Percentiles rank a stretch among this genome's conserved stretches.
phyloP scores from a whole-genome alignment of 2,888 invertebrate genomes.

The Clitarchus hookeri region DNA sequence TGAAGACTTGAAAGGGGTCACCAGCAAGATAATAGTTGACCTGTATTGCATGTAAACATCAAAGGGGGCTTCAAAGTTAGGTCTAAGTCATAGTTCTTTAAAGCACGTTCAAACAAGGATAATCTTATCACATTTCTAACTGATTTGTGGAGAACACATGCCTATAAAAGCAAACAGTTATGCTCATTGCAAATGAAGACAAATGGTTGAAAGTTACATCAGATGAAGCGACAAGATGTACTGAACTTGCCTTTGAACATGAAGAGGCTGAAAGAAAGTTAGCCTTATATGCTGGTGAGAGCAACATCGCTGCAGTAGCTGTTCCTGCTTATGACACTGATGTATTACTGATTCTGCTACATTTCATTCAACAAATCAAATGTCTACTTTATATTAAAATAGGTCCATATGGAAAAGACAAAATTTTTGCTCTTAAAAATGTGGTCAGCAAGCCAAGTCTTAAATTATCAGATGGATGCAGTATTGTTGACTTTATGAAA shows the following conservation, averaged over 20 bases:
- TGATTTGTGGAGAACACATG: too few relatives aligned
- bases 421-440: not conserved
- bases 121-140: too few relatives aligned
- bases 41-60: too few relatives aligned
- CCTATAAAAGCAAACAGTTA: not conserved
- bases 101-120: too few relatives aligned
- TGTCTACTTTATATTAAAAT: slow-evolving; percentile 9
- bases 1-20: too few relatives aligned
- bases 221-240: not conserved
- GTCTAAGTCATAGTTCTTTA: too few relatives aligned
- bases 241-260: not conserved
- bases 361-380: not conserved
- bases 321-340: slow-evolving; percentile 16
- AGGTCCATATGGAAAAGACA: not conserved
- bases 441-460: not conserved
- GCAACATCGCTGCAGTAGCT: slow-evolving; percentile 12
- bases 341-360: not conserved
- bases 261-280: not conserved
- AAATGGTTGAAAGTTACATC: too few relatives aligned
- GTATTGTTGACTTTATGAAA: not conserved
- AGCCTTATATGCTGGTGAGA: not conserved
- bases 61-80: too few relatives aligned
- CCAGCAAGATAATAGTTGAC: too few relatives aligned
- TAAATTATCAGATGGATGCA: not conserved
- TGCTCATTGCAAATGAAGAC: not conserved